phyloP scores from a whole-genome alignment of 2,888 invertebrate species.

The Onthophagus sagittarius region DNA sequence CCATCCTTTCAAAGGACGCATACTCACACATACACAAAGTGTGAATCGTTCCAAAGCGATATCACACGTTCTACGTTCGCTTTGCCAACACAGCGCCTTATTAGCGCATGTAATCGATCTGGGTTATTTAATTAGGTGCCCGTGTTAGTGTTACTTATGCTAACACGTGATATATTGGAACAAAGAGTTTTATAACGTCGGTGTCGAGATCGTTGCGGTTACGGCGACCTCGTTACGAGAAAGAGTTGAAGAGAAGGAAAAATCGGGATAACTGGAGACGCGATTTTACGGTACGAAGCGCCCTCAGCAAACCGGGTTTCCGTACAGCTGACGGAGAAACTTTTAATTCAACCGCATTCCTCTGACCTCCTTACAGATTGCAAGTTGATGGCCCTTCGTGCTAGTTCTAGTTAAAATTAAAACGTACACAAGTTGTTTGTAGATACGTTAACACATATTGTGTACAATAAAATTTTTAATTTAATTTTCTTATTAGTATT shows the following conservation, averaged over 20 bases:
- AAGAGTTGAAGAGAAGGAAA: not conserved
- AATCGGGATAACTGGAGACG: slow-evolving; percentile 16
- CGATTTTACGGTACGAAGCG: slow-evolving; percentile 29
- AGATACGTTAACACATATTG: no score
- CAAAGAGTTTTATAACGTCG: not conserved
- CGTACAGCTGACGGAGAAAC: slow-evolving; percentile 37
- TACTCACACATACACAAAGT: not conserved
- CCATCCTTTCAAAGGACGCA: slow-evolving; percentile 1
- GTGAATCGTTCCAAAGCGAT: not conserved
- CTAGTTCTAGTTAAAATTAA: no score
- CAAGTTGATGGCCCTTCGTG: not conserved
- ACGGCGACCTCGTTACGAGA: not conserved
- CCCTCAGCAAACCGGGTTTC: slow-evolving; percentile 20
- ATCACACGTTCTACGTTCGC: slow-evolving; percentile 2
- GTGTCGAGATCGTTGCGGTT: not conserved
- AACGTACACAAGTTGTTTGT: no score
- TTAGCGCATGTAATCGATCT: slow-evolving; percentile 1
- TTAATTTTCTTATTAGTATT: no score
- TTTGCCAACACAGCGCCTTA: not conserved
- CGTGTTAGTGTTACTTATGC: not conserved
- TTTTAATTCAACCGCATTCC: slow-evolving; percentile 37
- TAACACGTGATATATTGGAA: not conserved
- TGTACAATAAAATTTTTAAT: no score
- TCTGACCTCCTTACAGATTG: not conserved
- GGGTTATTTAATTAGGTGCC: slow-evolving; percentile 6